phyloP scores from a whole-genome alignment of 2,888 invertebrate genomes.

The Lacanobia wlatinum region DNA sequence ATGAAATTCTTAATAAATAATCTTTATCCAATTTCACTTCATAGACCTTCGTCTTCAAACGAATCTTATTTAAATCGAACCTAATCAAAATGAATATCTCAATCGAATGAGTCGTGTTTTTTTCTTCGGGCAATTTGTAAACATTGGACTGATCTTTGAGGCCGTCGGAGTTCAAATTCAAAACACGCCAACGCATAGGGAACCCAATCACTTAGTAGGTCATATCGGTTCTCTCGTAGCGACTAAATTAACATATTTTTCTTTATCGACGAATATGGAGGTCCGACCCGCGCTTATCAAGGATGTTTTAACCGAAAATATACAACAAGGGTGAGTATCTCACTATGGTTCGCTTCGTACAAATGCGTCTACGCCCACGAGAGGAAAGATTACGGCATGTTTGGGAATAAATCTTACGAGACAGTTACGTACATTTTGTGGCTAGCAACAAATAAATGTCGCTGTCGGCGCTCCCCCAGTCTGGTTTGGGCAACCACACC shows the following conservation, averaged over 20 bases:
- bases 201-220: conserved; percentile 90
- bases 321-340: conserved; percentile 82
- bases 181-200: conserved; percentile 84
- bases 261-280: conserved; percentile 87
- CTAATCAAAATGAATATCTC: conserved; percentile 79
- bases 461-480: conserved; percentile 76
- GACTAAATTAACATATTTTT: conserved; percentile 90
- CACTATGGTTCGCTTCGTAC: conserved; percentile 79
- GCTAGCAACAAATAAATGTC: conserved; percentile 85
- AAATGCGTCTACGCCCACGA: conserved; percentile 88
- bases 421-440: conserved; percentile 86
- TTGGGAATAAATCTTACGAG: conserved; percentile 87
- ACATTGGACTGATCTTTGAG: conserved; percentile 84
- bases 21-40: conserved; percentile 53
- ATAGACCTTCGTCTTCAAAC: conserved; percentile 56
- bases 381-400: conserved; percentile 87
- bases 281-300: conserved; percentile 85
- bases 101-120: conserved; percentile 77
- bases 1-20: conserved; percentile 62
- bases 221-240: conserved; percentile 85
- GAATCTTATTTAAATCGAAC: conserved; percentile 75
- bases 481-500: conserved; percentile 75
- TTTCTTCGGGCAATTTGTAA: conserved; percentile 85
- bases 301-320: conserved; percentile 86
- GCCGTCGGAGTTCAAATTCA: conserved; percentile 82